These are phyloP conservation scores for Sebastes fasciatus DNA, from an alignment of 2,113 vertebrate genomes.

Conservation along the genomic window DNA sequence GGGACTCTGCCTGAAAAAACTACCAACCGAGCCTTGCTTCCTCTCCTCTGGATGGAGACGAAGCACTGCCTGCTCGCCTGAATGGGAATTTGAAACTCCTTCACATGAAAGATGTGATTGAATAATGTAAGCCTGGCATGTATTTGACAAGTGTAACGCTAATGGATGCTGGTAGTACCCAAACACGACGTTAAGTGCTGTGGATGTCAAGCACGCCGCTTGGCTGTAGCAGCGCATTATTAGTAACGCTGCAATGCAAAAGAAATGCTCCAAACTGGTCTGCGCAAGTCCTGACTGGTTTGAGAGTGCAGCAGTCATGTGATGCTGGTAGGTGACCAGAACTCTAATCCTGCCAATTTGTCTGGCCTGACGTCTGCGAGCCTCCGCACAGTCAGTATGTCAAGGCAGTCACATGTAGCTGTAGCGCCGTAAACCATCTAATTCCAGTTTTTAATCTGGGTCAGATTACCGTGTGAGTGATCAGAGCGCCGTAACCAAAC, in stretches of 20 bases:
- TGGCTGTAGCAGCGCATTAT: conserved; percentile 27
- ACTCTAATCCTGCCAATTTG: conserved; percentile 49
- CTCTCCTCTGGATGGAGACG: conserved; percentile 32
- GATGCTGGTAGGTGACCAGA: conserved; percentile 41
- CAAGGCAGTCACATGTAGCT: conserved; percentile 43
- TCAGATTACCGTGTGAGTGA: conserved; percentile 58
- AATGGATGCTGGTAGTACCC: conserved; percentile 51
- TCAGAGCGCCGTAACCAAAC: conserved; percentile 32
- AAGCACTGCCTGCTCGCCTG: conserved; percentile 28
- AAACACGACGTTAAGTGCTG: conserved; percentile 44
- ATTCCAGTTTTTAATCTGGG: conserved; percentile 69
- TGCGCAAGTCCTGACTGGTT: conserved; percentile 30
- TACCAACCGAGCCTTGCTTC: conserved; percentile 33
- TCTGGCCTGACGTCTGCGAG: conserved; percentile 42
- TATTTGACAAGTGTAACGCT: conserved; percentile 45
- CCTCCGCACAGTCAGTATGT: conserved; percentile 38
- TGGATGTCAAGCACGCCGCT: conserved; percentile 17
- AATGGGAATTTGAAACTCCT: conserved; percentile 41
- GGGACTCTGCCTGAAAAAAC: conserved; percentile 56
- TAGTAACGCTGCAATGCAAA: conserved; percentile 18
- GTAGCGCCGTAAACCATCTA: conserved; percentile 43
- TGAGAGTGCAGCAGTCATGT: conserved; percentile 15
- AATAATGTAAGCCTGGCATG: conserved; percentile 64
- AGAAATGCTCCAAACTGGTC: conserved; percentile 30
- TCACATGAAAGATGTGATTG: conserved; percentile 55